A percentile compares a stretch with the other conserved stretches of the same genome.
These are phyloP conservation scores for Synanthedon tipuliformis DNA, from an alignment of 2,888 invertebrate species.

Conservation along the genomic window DNA sequence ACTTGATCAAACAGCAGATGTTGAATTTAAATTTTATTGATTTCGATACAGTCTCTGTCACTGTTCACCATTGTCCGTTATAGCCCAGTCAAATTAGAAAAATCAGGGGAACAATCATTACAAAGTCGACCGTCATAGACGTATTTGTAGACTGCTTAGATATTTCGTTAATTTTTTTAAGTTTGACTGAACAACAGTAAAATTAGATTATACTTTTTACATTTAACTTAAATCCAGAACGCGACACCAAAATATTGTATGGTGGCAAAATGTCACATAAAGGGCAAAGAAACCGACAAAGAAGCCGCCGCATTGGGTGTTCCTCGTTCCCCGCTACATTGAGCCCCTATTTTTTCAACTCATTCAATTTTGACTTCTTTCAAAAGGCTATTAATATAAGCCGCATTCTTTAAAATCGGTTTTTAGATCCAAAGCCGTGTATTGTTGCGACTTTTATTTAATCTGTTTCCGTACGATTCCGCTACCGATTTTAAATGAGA, in stretches of 20 bases:
- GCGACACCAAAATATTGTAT: conserved; percentile 68
- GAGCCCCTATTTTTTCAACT: conserved; percentile 67
- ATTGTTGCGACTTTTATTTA: conserved; percentile 62
- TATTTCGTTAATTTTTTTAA: too few species aligned
- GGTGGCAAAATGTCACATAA: conserved; percentile 69
- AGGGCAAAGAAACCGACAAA: conserved; percentile 63
- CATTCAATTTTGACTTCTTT: conserved; percentile 71
- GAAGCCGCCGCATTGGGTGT: conserved; percentile 63
- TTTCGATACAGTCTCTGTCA: too few species aligned
- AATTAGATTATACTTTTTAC: conserved; percentile 46
- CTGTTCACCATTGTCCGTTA: too few species aligned
- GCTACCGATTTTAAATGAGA: conserved; percentile 68
- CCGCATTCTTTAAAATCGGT: conserved; percentile 65
- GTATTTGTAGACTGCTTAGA: too few species aligned
- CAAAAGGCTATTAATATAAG: conserved; percentile 70
- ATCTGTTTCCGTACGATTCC: conserved; percentile 69
- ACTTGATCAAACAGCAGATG: too few species aligned
- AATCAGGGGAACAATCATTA: too few species aligned
- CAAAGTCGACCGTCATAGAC: too few species aligned
- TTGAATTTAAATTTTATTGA: too few species aligned
- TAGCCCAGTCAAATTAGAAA: too few species aligned
- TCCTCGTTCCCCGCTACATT: conserved; percentile 50
- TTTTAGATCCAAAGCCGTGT: conserved; percentile 53
- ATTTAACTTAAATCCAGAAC: conserved; percentile 58
- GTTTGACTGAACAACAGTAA: background rate